phyloP scores from a whole-genome alignment of 2,797 vertebrate genomes.

The Brotula barbata region DNA sequence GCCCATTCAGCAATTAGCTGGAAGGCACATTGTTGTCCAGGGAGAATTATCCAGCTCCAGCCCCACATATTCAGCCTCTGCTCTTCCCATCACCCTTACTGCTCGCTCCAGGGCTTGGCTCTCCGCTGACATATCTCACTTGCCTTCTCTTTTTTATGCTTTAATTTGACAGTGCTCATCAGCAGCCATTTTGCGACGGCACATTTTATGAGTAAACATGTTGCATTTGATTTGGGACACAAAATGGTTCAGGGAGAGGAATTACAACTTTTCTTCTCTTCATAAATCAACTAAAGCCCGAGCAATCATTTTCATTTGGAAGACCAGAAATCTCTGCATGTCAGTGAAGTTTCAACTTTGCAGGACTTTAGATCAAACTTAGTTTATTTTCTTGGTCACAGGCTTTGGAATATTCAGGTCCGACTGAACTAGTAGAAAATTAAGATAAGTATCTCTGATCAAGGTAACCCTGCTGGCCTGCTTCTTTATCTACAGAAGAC shows the following conservation, averaged over 20 bases:
- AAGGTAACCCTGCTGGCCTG: not conserved
- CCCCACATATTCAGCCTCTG: slow-evolving; percentile 60
- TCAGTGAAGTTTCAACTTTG: not conserved
- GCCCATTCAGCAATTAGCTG: slow-evolving; percentile 70
- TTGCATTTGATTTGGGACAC: slow-evolving; percentile 26
- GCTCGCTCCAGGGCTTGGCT: slow-evolving; percentile 61
- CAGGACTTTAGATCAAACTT: not conserved
- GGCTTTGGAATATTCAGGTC: not conserved
- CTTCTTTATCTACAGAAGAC: not conserved
- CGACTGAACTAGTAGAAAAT: not conserved
- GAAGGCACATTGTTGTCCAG: slow-evolving; percentile 69
- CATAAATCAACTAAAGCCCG: not conserved
- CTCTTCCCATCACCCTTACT: slow-evolving; percentile 43
- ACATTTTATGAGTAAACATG: slow-evolving; percentile 35
- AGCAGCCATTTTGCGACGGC: slow-evolving; percentile 57
- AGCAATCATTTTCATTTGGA: too few relatives aligned
- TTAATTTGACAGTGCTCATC: slow-evolving; percentile 52
- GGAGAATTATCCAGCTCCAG: slow-evolving; percentile 61
- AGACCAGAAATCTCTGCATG: too few relatives aligned
- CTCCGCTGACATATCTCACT: slow-evolving; percentile 39
- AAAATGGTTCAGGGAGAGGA: slow-evolving; percentile 43
- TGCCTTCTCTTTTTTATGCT: slow-evolving; percentile 56
- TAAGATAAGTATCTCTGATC: not conserved
- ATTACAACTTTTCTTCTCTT: not conserved
- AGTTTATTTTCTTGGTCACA: not conserved